Conservation (phyloP, 1,140 invertebrate genomes). For the Thaumetopoea pityocampa region DNA sequence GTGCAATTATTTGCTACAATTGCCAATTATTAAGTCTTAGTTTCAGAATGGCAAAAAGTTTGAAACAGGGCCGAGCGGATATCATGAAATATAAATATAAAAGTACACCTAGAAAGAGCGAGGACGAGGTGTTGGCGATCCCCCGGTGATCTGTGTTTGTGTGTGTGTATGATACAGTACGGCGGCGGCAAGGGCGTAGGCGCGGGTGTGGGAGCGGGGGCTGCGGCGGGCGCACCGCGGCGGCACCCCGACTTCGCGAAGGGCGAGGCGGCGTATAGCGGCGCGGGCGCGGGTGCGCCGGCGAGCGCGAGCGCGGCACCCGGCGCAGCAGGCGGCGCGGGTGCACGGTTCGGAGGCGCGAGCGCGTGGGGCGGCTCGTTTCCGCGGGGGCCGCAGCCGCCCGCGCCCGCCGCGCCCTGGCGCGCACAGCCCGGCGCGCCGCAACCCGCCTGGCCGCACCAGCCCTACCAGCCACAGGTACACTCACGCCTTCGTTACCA, state of each 20-base stretch:
- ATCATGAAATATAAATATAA: no score
- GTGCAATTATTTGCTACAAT: no score
- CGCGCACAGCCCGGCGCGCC: slow-evolving; percentile 44
- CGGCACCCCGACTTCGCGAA: slow-evolving; percentile 89
- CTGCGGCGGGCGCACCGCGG: slow-evolving; percentile 79
- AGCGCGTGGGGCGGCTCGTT: slow-evolving; percentile 44
- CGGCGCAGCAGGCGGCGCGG: slow-evolving; percentile 29
- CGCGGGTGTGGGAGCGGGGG: slow-evolving; percentile 17
- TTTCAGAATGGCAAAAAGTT: no score
- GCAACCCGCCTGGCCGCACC: slow-evolving; percentile 48
- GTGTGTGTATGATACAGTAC: slow-evolving; percentile 37
- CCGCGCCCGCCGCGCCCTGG: slow-evolving; percentile 40
- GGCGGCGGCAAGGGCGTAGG: slow-evolving; percentile 38
- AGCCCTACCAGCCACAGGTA: slow-evolving; percentile 54
- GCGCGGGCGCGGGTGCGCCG: slow-evolving; percentile 70
- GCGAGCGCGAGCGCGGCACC: slow-evolving; percentile 25
- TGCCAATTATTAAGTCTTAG: no score
- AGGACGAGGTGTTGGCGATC: background rate
- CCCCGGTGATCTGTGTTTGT: background rate
- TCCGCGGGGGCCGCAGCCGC: slow-evolving; percentile 40
- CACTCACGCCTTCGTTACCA: background rate
- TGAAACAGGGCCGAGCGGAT: background rate
- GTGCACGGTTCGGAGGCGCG: slow-evolving; percentile 35
- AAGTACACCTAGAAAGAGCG: background rate
- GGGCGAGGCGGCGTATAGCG: slow-evolving; percentile 82